phyloP scores from a whole-genome alignment of 2,797 vertebrate genomes.

The Oryzias sinensis region DNA sequence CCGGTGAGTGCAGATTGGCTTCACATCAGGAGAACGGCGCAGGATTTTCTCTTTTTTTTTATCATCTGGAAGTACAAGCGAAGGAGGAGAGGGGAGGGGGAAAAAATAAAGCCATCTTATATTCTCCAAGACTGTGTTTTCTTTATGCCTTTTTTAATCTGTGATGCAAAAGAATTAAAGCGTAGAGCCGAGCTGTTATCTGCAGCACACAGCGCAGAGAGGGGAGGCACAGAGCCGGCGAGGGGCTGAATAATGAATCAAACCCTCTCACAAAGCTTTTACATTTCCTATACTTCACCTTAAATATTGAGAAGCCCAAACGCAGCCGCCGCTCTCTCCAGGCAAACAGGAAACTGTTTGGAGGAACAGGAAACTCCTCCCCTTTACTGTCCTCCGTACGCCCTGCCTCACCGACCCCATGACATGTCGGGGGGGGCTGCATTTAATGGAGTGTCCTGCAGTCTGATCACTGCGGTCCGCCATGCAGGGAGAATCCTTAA shows the following conservation, averaged over 20 bases:
- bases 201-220: slow-evolving; percentile 55
- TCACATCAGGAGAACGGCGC: slow-evolving; percentile 11
- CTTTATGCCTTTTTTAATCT: slow-evolving; percentile 58
- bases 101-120: slow-evolving; percentile 47
- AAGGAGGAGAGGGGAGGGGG: slow-evolving; percentile 26
- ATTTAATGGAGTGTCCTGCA: slow-evolving; percentile 21
- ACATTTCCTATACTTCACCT: slow-evolving; percentile 64
- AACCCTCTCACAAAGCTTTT: slow-evolving; percentile 56
- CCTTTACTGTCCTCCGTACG: slow-evolving; percentile 20
- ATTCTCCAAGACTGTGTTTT: slow-evolving; percentile 53
- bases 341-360: slow-evolving; percentile 28
- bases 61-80: slow-evolving; percentile 16
- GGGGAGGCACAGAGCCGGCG: slow-evolving; percentile 53
- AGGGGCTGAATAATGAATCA: slow-evolving; percentile 76
- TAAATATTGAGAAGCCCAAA: slow-evolving; percentile 66
- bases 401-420: slow-evolving; percentile 16
- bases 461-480: neutral
- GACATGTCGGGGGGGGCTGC: too few species aligned
- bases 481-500: neutral
- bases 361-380: slow-evolving; percentile 17
- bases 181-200: slow-evolving; percentile 65
- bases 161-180: slow-evolving; percentile 73
- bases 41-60: slow-evolving; percentile 19
- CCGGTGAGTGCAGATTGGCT: slow-evolving; percentile 16
- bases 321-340: slow-evolving; percentile 32